Conservation (phyloP, 2,113 vertebrate genomes). For the Anarrhichthys ocellatus region DNA sequence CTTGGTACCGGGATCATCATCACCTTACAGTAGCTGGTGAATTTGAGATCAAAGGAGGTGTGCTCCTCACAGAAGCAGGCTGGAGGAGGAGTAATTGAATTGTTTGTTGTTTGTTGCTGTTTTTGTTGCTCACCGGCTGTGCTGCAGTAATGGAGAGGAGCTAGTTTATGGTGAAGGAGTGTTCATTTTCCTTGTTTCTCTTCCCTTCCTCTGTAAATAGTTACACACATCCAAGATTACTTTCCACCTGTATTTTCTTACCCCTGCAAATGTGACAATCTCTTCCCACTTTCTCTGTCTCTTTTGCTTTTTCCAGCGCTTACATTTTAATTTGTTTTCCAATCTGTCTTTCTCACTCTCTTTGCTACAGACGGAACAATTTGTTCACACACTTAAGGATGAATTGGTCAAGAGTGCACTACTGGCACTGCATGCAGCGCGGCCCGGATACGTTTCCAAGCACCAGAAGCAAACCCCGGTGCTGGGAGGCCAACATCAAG, state of each 20-base stretch:
- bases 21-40: constrained; percentile 69
- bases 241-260: constrained; percentile 43
- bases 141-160: constrained; percentile 58
- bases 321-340: constrained; percentile 50
- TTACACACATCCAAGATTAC: constrained; percentile 22
- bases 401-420: constrained; percentile 95
- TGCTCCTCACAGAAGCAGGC: constrained; percentile 50
- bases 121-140: constrained; percentile 59
- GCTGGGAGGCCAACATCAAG: constrained; percentile 46
- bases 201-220: constrained; percentile 60
- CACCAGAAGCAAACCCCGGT: constrained; percentile 63
- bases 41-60: constrained; percentile 72
- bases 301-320: constrained; percentile 42
- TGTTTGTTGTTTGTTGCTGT: constrained; percentile 79
- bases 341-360: constrained; percentile 3
- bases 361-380: constrained; percentile 90
- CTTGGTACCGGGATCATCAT: constrained; percentile 63
- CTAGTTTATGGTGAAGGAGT: constrained; percentile 44
- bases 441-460: constrained; percentile 89
- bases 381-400: constrained; percentile 95
- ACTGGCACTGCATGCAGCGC: constrained; percentile 92
- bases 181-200: constrained; percentile 60
- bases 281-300: constrained; percentile 37
- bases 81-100: constrained; percentile 79
- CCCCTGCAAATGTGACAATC: constrained; percentile 15